Percentiles rank a stretch among this genome's conserved stretches.
Evolutionary conservation across 2,888 invertebrate genomes (phyloP).

Genomic region (Malacosoma neustria): DNA sequence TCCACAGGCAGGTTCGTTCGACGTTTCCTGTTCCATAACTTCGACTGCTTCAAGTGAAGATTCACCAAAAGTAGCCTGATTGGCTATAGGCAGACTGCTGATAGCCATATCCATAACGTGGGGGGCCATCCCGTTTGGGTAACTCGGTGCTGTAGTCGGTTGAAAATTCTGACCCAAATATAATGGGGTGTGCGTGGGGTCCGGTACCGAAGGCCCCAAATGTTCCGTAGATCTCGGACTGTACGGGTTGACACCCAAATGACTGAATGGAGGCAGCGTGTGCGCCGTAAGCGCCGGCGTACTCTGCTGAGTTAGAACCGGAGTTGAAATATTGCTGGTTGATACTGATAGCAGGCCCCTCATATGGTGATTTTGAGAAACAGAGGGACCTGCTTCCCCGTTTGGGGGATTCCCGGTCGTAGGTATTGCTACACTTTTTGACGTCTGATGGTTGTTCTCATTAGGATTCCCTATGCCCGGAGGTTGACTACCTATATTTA

Average conservation of each 20-base stretch:
- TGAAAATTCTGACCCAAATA: constrained; percentile 76
- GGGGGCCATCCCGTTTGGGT: constrained; percentile 92
- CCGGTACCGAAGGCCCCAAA: constrained; percentile 74
- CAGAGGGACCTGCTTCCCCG: constrained; percentile 97
- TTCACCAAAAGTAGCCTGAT: constrained; percentile 91
- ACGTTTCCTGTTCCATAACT: constrained; percentile 65
- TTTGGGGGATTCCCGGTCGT: constrained; percentile 90
- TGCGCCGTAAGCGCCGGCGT: constrained; percentile 71
- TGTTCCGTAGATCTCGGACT: constrained; percentile 75
- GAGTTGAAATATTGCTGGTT: constrained; percentile 79
- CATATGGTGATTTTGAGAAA: constrained; percentile 87
- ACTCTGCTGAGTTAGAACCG: constrained; percentile 73
- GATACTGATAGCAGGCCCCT: constrained; percentile 92
- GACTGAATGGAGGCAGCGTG: constrained; percentile 74
- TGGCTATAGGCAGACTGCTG: constrained; percentile 79
- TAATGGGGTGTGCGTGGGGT: constrained; percentile 76
- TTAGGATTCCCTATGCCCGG: constrained; percentile 61
- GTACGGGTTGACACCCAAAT: constrained; percentile 76
- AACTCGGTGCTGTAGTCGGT: constrained; percentile 78
- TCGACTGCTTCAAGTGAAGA: constrained; percentile 60
- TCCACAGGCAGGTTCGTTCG: constrained; percentile 48
- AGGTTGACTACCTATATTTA: constrained; percentile 75
- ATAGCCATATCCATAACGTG: constrained; percentile 86
- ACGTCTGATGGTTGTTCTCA: constrained; percentile 55
- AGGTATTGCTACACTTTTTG: constrained; percentile 56